These are phyloP conservation scores for Atherinosoma microstoma DNA, from an alignment of 2,797 vertebrate genomes.

Conservation along the genomic window DNA sequence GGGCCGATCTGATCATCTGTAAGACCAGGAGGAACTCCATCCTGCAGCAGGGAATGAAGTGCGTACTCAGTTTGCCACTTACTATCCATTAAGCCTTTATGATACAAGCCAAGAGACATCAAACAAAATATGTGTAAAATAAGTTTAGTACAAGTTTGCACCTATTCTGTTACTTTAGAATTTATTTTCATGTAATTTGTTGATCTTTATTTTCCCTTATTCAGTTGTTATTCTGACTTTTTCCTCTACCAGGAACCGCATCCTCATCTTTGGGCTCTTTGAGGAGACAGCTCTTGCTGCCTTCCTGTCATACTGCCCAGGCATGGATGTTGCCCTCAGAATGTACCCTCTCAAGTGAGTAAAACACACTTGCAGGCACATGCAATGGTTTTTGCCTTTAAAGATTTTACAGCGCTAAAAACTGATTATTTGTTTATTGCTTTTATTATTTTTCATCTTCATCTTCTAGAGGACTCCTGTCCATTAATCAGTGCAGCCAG, in stretches of 20 bases:
- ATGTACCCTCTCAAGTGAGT: slow-evolving; percentile 98
- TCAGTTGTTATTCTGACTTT: not conserved
- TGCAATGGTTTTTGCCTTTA: not conserved
- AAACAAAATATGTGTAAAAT: not conserved
- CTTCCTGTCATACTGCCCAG: slow-evolving; percentile 96
- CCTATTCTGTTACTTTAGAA: not conserved
- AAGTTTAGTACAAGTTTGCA: not conserved
- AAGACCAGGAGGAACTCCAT: slow-evolving; percentile 97
- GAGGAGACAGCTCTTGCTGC: slow-evolving; percentile 96
- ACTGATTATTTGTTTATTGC: not conserved
- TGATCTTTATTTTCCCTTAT: no score
- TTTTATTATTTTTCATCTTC: not conserved
- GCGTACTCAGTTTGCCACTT: slow-evolving; percentile 51
- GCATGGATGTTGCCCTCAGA: slow-evolving; percentile 94
- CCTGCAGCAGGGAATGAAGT: slow-evolving; percentile 98
- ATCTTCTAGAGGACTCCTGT: not conserved
- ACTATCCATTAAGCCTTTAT: not conserved
- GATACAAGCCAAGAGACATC: not conserved
- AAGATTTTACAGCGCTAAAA: not conserved
- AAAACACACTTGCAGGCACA: slow-evolving; percentile 1
- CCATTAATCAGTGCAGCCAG: not conserved
- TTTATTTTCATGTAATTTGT: no score
- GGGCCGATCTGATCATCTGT: slow-evolving; percentile 97
- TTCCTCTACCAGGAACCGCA: slow-evolving; percentile 89
- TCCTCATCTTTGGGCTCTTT: slow-evolving; percentile 97